Percentiles rank a stretch among this genome's conserved stretches.
Evolutionary conservation across 2,113 vertebrate genomes (phyloP).

Genomic region (Oreochromis aureus): DNA sequence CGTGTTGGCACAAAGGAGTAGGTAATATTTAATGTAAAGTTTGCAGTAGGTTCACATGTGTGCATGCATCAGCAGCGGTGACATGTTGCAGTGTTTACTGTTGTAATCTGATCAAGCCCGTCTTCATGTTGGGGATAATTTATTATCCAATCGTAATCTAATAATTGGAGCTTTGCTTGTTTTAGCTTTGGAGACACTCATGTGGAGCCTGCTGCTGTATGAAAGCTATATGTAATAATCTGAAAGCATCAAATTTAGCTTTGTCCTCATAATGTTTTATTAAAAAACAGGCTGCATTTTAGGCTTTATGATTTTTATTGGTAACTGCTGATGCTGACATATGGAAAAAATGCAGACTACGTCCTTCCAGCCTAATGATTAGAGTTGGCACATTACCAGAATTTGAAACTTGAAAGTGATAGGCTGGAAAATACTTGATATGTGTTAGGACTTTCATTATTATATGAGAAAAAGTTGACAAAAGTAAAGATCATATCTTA

Average conservation of each 20-base stretch:
- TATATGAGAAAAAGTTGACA: background rate
- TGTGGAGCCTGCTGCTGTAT: background rate
- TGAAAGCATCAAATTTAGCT: background rate
- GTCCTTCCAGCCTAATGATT: background rate
- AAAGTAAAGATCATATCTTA: background rate
- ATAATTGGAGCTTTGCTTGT: background rate
- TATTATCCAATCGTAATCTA: background rate
- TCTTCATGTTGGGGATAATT: background rate
- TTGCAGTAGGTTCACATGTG: background rate
- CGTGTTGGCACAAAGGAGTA: background rate
- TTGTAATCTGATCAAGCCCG: background rate
- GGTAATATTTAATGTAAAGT: background rate
- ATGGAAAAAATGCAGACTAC: background rate
- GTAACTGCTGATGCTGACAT: background rate
- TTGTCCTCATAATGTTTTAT: background rate
- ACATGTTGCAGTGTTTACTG: background rate
- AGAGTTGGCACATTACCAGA: background rate
- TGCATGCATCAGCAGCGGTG: background rate
- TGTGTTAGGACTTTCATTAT: background rate
- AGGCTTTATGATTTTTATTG: background rate
- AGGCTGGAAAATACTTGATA: background rate
- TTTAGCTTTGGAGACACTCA: background rate
- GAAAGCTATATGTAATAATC: background rate
- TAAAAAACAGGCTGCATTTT: background rate
- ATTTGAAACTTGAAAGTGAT: background rate